Evolutionary conservation across 2,888 invertebrate genomes (phyloP), one percentile per base, ranked within the genome.

Genomic region (Lasioglossum zephyrum): DNA sequence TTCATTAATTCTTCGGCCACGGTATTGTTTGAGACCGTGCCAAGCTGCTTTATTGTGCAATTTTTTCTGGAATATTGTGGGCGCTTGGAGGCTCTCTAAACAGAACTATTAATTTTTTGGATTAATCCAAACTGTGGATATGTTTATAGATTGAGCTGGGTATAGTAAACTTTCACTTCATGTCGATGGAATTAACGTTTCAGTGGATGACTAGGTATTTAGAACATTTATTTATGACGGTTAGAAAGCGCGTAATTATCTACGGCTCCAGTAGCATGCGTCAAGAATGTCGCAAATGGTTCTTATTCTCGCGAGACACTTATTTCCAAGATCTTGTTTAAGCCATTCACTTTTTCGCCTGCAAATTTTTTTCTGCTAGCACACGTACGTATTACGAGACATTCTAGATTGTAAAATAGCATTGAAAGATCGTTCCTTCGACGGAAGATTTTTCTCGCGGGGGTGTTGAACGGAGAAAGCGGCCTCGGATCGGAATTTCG

Each of bases 401-500:
- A 8, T 31, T 31, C 16, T 18, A 31, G 16, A 31, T 36, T 6
- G 8, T 31, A 18, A 63, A 63, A 63, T 31, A 31, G 13, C 63
- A 5, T 36, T 22, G 36, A 66, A 22, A 22, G 36, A 66, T 66
- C 22, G 66, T 66, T 31, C 36, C 8, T 22, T 39, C 36, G 66
- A 63, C 31, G 31, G 66, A 39, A 31, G 69, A 69, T 69, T 39
- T 39, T 39, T 22, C 39, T 39, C 39, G 69, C 69, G 39, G 39
- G 69, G 39, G 39, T 69, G 69, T 36, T 36, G 39, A 69, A 69
- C 69, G 9, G 36, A 36, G 66, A 26, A 22, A 73, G 77, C 26
- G 31, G 26, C 63, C 31, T 31, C 63, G 63, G 31, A 63, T 63
- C 63, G 81, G 81, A 73, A 73, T 82, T 66, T 79, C 73, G 47